Conservation (phyloP, 2,888 invertebrate genomes). For the Drosophila colorata region DNA sequence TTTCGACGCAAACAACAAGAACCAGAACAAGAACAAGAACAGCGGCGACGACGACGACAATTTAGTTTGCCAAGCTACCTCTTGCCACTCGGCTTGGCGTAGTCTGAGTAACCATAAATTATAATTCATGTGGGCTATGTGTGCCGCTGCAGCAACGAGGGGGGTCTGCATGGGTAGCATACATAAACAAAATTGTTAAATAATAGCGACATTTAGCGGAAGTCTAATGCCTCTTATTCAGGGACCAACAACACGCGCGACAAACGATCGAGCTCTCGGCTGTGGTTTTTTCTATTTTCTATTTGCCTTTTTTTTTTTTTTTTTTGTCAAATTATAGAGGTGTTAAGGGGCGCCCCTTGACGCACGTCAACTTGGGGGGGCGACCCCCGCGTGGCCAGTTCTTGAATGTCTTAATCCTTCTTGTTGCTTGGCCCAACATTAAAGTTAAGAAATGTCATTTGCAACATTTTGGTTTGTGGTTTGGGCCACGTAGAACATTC, state of each 20-base stretch:
- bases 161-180: constrained; percentile 49
- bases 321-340: constrained; percentile 59
- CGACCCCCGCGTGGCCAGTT: background rate
- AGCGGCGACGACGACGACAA: constrained; percentile 58
- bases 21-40: constrained; percentile 16
- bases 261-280: constrained; percentile 63
- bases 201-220: constrained; percentile 79
- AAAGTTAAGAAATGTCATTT: constrained; percentile 3
- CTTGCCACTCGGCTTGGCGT: constrained; percentile 3
- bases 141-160: constrained; percentile 8
- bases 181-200: constrained; percentile 76
- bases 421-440: background rate
- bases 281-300: constrained; percentile 35
- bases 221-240: constrained; percentile 66
- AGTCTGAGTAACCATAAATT: constrained; percentile 74
- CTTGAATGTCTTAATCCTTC: constrained; percentile 67
- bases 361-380: constrained; percentile 7
- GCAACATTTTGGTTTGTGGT: constrained; percentile 10
- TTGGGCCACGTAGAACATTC: constrained; percentile 37
- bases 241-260: constrained; percentile 64
- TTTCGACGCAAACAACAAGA: constrained; percentile 32
- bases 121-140: constrained; percentile 50
- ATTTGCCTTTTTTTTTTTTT: background rate
- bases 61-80: constrained; percentile 57
- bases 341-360: constrained; percentile 38